phyloP scores from a whole-genome alignment of 2,113 vertebrate genomes.

The Cyanistes caeruleus region DNA sequence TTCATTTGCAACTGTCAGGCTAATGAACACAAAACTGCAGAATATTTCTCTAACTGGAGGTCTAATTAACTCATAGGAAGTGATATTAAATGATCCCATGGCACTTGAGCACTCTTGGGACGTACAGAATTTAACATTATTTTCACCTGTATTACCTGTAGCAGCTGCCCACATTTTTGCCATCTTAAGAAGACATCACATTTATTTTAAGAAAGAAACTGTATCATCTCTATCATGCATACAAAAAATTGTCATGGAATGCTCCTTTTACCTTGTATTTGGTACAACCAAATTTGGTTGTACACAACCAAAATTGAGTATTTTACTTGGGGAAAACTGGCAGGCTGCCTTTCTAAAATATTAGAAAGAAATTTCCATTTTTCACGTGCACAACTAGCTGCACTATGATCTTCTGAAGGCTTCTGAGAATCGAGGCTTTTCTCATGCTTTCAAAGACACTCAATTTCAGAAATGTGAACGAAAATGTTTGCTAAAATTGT shows the following conservation, averaged over 20 bases:
- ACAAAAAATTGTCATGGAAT: background rate
- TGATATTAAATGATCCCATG: background rate
- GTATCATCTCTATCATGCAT: background rate
- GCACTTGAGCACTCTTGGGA: background rate
- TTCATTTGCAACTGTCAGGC: constrained; percentile 34
- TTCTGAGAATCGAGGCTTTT: background rate
- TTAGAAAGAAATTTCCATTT: background rate
- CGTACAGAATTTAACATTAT: background rate
- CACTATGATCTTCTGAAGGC: background rate
- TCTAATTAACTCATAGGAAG: constrained; percentile 25
- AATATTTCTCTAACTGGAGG: constrained; percentile 6
- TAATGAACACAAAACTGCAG: constrained; percentile 39
- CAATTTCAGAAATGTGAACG: background rate
- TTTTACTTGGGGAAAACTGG: background rate
- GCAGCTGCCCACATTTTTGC: background rate
- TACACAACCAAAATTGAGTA: fast-evolving
- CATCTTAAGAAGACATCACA: background rate
- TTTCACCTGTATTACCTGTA: background rate
- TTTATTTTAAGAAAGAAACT: background rate
- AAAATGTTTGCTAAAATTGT: background rate
- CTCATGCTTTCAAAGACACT: background rate
- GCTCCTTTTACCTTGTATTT: background rate
- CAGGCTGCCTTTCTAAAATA: no score
- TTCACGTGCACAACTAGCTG: background rate
- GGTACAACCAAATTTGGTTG: no score